Conservation (phyloP, 2,113 vertebrate genomes). For the Mesoclemmys tuberculata region DNA sequence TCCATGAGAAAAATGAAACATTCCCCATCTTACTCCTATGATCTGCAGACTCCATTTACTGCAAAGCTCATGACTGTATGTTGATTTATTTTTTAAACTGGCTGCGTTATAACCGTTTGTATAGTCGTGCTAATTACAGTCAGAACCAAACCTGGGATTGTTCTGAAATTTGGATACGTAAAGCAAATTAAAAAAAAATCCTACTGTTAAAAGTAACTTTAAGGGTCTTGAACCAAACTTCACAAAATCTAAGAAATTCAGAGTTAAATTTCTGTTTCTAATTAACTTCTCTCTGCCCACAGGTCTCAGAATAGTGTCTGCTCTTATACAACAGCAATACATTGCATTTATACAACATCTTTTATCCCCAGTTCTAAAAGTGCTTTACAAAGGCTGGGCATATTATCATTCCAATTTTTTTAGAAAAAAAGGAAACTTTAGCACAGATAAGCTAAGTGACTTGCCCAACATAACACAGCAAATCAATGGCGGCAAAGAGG, state of each 20-base stretch:
- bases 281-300: background rate
- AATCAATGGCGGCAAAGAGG: no score
- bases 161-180: background rate
- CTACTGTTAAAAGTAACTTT: background rate
- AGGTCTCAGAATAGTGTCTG: background rate
- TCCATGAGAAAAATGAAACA: background rate
- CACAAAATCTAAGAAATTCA: background rate
- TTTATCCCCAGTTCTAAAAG: background rate
- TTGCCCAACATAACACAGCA: no score
- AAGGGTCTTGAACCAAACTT: constrained; percentile 4
- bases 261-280: background rate
- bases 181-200: background rate
- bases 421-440: background rate
- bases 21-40: background rate
- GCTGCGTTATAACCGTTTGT: constrained; percentile 11
- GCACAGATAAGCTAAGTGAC: no score
- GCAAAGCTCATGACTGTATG: constrained; percentile 42
- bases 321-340: background rate
- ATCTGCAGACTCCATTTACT: constrained; percentile 33
- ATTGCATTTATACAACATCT: background rate
- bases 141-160: background rate
- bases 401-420: accelerated
- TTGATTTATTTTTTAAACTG: constrained; percentile 19
- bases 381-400: background rate
- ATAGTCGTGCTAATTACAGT: background rate